These are phyloP conservation scores for Stichodactyla helianthus DNA, from an alignment of 64 coral and sea anemone genomes.

Conservation along the genomic window DNA sequence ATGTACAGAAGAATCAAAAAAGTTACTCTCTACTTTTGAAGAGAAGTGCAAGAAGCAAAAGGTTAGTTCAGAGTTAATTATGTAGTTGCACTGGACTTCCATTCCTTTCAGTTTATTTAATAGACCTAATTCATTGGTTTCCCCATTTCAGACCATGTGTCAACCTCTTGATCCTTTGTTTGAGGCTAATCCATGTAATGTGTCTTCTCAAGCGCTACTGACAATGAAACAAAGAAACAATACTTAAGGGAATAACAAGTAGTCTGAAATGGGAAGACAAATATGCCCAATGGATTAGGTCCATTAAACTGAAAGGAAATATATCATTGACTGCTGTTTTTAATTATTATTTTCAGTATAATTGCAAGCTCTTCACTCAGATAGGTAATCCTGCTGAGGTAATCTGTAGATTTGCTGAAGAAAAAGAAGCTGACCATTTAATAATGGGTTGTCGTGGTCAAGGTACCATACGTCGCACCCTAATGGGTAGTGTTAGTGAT, in stretches of 20 bases:
- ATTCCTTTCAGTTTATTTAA: neutral
- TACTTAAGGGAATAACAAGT: no score
- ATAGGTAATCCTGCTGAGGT: conserved; percentile 24
- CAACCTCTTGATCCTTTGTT: no score
- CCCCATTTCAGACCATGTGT: no score
- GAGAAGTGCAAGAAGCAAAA: conserved; percentile 23
- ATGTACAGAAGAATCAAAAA: conserved; percentile 34
- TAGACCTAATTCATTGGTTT: no score
- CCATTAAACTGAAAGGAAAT: no score
- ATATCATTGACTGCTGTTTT: neutral
- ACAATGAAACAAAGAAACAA: no score
- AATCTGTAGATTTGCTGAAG: conserved; percentile 28
- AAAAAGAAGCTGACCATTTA: conserved; percentile 25
- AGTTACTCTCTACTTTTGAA: conserved; percentile 15
- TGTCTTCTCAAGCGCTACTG: no score
- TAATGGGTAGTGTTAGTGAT: conserved; percentile 33
- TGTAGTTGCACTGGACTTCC: neutral
- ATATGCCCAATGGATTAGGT: no score
- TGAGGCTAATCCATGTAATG: no score
- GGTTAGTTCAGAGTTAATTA: neutral
- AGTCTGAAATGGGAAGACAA: no score
- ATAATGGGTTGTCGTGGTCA: conserved; percentile 24
- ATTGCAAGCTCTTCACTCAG: conserved; percentile 36
- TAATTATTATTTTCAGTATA: neutral
- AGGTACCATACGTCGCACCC: conserved; percentile 20